Base-by-base conservation (phyloP, 2,113 vertebrate species). In the Chaetura pelagica region DNA sequence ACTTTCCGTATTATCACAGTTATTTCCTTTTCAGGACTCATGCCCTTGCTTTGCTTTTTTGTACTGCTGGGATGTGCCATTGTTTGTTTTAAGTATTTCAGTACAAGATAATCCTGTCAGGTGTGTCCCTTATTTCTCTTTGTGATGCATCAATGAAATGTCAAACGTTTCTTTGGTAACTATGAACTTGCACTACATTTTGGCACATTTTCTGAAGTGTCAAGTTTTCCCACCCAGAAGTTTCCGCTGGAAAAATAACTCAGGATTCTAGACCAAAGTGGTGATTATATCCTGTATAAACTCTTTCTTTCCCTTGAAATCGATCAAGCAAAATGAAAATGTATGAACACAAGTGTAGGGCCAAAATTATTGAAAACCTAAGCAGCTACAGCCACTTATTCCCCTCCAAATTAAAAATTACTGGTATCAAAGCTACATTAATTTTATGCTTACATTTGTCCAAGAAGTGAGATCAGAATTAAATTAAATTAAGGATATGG, bases 211-310 rank as follows among this genome's bases (percentile, higher is more conserved):
- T 82, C 48, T 1, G 0, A 69, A 94, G 34, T 64, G 61, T 68
- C 77, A 76, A 23, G 68, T 90, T 97, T 85, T 96, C 69, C 81
- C 59, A 91, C 90, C 81, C 89, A 90, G 76, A 94, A 82, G 35
- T 88, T 91, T 96, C 90, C 12, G 8, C 61, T 80, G 64, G 52
- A 89, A 94, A 93, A 86, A 63, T 78, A 87, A 69, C 55, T 82
- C 0, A 0, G 84, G 85, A 77, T 71, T 63, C 35, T 38, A 34
- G 57, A 94, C 71, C 48, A 48, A 84, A 96, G 76, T 0, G 0
- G 34, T 59, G 71, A 89, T 89, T 95, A 24, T 42, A 67, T 84
- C 67, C 38, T 24, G 55, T 6, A 38, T 62, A 46, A 95, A 74
- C 29, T 92, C 32, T 52, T 68, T 58, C 21, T 75, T 95, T 87